phyloP scores from a whole-genome alignment of 1,140 invertebrate species.

The Meloidogyne chitwoodi region DNA sequence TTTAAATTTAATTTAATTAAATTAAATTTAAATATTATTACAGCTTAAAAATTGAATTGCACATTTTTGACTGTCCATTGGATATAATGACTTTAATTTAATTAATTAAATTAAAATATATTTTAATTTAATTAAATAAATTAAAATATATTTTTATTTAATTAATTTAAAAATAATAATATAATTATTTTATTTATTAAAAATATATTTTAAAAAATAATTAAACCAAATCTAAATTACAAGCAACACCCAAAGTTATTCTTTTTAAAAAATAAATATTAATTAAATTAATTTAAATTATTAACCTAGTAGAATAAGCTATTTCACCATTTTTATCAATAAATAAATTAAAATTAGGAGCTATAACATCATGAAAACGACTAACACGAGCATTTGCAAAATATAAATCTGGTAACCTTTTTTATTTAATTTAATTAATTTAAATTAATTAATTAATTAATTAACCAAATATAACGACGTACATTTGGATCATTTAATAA shows the following conservation, averaged over 20 bases:
- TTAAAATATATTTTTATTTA: too few relatives aligned
- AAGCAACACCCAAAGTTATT: conserved; percentile 50
- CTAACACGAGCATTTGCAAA: conserved; percentile 52
- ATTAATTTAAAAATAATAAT: too few relatives aligned
- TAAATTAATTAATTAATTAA: neutral
- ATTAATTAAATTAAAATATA: neutral
- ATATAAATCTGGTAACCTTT: conserved; percentile 64
- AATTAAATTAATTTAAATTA: neutral
- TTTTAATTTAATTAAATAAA: too few relatives aligned
- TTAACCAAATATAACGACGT: conserved; percentile 48
- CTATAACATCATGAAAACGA: conserved; percentile 53
- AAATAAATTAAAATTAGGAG: conserved; percentile 60
- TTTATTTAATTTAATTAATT: neutral
- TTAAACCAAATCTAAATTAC: conserved; percentile 43
- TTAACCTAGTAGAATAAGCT: conserved; percentile 59
- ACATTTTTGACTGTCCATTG: conserved; percentile 54
- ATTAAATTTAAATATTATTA: too few relatives aligned
- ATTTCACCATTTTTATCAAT: conserved; percentile 60
- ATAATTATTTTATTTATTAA: too few relatives aligned
- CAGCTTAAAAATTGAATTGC: conserved; percentile 45
- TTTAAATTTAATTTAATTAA: conserved; percentile 11
- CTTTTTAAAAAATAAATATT: conserved; percentile 6
- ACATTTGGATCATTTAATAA: conserved; percentile 51
- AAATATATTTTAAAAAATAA: neutral
- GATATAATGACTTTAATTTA: conserved; percentile 37